Conservation (phyloP, 2,113 vertebrate species). For the Crotalus horridus region DNA sequence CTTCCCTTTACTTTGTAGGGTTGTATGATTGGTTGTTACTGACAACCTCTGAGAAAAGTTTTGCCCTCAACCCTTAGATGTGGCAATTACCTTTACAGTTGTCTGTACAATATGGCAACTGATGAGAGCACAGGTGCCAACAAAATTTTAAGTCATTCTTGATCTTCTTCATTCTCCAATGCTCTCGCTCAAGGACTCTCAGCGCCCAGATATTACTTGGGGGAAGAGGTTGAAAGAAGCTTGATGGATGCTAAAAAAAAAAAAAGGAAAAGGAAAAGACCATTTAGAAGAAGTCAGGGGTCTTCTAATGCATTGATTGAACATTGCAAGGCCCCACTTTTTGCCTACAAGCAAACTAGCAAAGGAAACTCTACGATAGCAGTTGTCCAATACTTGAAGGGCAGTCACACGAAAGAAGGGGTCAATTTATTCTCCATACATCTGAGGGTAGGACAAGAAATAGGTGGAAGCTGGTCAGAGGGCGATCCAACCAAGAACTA, state of each 20-base stretch:
- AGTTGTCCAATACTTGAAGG: too few relatives aligned
- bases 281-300: background rate
- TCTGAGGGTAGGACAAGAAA: too few relatives aligned
- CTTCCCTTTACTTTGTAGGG: conserved; percentile 45
- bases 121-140: conserved; percentile 12
- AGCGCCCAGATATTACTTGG: rapidly evolving
- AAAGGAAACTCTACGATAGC: background rate
- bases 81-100: conserved; percentile 31
- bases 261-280: background rate
- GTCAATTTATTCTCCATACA: too few relatives aligned
- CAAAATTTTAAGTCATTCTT: background rate
- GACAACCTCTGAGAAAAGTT: conserved; percentile 32
- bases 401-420: too few relatives aligned
- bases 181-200: background rate
- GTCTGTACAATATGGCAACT: background rate
- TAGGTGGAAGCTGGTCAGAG: too few relatives aligned
- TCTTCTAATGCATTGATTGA: background rate
- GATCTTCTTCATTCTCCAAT: background rate
- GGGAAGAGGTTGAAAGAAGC: background rate
- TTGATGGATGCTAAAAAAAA: background rate
- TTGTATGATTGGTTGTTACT: conserved; percentile 37
- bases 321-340: too few relatives aligned
- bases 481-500: too few relatives aligned
- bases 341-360: background rate
- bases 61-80: conserved; percentile 52